These are phyloP conservation scores for Daubentonia madagascariensis DNA, from an alignment of 2,113 vertebrate genomes.

Conservation along the genomic window DNA sequence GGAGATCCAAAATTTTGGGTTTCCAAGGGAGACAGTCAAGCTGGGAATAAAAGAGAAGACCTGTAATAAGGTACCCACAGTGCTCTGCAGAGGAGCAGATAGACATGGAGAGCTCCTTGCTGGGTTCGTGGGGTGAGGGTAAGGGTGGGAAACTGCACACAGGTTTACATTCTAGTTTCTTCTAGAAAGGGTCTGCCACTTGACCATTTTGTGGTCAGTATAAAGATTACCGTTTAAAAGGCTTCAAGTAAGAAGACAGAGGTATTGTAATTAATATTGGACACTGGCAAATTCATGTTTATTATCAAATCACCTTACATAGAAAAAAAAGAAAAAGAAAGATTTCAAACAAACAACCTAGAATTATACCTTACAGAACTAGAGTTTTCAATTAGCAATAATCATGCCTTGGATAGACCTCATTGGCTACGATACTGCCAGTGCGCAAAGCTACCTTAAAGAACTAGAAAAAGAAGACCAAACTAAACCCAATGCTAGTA, in stretches of 20 bases:
- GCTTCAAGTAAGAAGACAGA: constrained; percentile 4
- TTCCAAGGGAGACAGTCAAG: constrained; percentile 82
- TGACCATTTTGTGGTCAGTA: neutral
- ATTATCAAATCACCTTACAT: neutral
- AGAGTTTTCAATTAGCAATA: too few relatives aligned
- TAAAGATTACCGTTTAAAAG: constrained; percentile 20
- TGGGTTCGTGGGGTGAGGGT: neutral
- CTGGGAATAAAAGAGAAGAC: constrained; percentile 84
- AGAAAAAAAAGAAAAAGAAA: neutral
- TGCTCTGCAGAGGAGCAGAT: neutral
- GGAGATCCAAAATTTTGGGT: constrained; percentile 68
- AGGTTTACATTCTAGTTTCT: neutral
- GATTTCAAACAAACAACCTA: neutral
- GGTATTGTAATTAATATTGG: constrained; percentile 55
- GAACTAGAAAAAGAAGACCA: neutral
- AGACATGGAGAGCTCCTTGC: neutral
- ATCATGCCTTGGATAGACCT: too few relatives aligned
- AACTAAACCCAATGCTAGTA: neutral
- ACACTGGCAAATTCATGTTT: constrained; percentile 1
- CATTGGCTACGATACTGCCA: too few relatives aligned
- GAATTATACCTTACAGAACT: neutral
- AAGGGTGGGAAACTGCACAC: neutral
- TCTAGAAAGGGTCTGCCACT: rapidly evolving
- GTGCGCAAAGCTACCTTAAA: too few relatives aligned
- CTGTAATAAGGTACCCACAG: constrained; percentile 78